Evolutionary conservation across 2,888 invertebrate species (phyloP).

Genomic region (Drosophila formosana): DNA sequence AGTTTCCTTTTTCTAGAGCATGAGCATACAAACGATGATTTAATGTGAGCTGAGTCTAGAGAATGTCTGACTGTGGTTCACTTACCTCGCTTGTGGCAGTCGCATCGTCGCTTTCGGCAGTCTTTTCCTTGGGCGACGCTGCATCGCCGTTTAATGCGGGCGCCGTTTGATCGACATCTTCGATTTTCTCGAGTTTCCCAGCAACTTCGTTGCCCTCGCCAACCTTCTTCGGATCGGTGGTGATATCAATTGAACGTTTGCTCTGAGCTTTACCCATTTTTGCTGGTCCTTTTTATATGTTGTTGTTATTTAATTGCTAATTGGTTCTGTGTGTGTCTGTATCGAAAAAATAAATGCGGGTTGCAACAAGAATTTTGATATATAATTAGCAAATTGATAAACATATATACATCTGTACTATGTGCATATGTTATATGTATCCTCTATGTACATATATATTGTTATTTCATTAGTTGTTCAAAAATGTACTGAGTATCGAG

Average conservation of each 20-base stretch:
- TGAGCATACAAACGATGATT: too few species aligned
- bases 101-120: slow-evolving; percentile 86
- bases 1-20: slow-evolving; percentile 86
- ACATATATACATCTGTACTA: slow-evolving; percentile 9
- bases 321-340: slow-evolving; percentile 49
- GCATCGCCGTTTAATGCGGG: slow-evolving; percentile 88
- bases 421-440: neutral
- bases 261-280: slow-evolving; percentile 94
- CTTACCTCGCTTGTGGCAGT: slow-evolving; percentile 56
- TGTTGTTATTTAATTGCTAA: slow-evolving; percentile 83
- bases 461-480: slow-evolving; percentile 13
- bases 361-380: slow-evolving; percentile 41
- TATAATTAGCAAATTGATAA: slow-evolving; percentile 31
- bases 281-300: slow-evolving; percentile 51
- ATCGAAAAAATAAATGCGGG: neutral
- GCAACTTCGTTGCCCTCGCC: slow-evolving; percentile 86
- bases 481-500: slow-evolving; percentile 29
- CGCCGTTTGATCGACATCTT: slow-evolving; percentile 88
- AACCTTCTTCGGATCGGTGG: slow-evolving; percentile 88
- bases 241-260: slow-evolving; percentile 94
- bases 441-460: slow-evolving; percentile 8
- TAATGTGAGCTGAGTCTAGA: neutral
- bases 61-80: neutral
- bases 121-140: slow-evolving; percentile 87
- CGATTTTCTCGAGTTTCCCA: slow-evolving; percentile 91